Evolutionary conservation across 2,888 invertebrate species (phyloP).

Genomic region (Scaptomyza tumidula): DNA sequence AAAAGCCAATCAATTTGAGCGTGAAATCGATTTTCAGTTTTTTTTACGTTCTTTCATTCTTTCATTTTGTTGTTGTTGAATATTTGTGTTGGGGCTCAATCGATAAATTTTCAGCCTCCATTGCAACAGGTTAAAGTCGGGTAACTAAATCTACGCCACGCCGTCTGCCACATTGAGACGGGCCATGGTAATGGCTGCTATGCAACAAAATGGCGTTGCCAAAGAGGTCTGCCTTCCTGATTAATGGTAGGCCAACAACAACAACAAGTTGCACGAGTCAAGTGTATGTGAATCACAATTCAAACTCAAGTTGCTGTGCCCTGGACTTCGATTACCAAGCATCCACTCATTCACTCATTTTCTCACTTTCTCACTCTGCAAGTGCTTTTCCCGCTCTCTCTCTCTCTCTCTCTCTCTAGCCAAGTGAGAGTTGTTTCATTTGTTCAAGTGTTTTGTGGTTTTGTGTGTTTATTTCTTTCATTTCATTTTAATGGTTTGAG

Average conservation of each 20-base stretch:
- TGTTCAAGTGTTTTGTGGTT: background rate
- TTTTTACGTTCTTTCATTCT: background rate
- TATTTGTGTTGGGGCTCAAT: slow-evolving; percentile 29
- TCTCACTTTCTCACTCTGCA: background rate
- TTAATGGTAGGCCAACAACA: slow-evolving; percentile 44
- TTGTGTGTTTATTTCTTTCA: background rate
- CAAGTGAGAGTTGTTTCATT: slow-evolving; percentile 2
- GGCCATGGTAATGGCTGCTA: slow-evolving; percentile 15
- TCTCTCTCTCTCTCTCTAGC: background rate
- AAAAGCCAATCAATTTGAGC: slow-evolving; percentile 78
- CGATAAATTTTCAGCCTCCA: slow-evolving; percentile 56
- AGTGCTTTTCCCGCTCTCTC: background rate
- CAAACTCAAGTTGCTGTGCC: slow-evolving; percentile 8
- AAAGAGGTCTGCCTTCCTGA: slow-evolving; percentile 51
- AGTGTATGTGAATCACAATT: slow-evolving; percentile 15
- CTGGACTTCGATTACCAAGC: slow-evolving; percentile 24
- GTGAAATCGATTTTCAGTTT: slow-evolving; percentile 74
- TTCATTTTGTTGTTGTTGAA: background rate
- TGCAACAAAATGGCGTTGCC: slow-evolving; percentile 50
- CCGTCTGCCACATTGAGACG: slow-evolving; percentile 3
- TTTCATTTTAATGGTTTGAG: slow-evolving; percentile 2
- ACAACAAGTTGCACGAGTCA: slow-evolving; percentile 16
- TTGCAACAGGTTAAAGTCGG: slow-evolving; percentile 65
- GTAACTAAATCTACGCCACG: slow-evolving; percentile 41
- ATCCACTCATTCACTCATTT: background rate